Evolutionary conservation across 2,113 vertebrate genomes (phyloP).

Genomic region (Lophius piscatorius): DNA sequence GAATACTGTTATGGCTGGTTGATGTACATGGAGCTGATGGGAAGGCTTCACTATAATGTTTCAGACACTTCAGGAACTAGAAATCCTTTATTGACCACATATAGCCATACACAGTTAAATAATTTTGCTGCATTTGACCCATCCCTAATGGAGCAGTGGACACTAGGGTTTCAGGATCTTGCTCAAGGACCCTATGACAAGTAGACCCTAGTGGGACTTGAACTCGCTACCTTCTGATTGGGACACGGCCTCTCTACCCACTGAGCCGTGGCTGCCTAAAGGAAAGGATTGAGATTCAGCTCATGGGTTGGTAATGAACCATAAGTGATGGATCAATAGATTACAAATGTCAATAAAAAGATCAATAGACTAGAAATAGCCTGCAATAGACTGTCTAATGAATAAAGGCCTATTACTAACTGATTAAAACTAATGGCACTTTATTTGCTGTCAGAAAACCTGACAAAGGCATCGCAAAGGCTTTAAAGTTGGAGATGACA

Average conservation of each 20-base stretch:
- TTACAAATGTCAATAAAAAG: no score
- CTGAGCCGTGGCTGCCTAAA: no score
- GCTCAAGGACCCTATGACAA: no score
- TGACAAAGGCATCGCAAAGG: not conserved
- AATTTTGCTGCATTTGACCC: no score
- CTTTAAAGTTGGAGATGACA: conserved; percentile 28
- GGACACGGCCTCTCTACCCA: no score
- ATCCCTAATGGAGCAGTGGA: no score
- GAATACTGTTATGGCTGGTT: no score
- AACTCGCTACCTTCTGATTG: no score
- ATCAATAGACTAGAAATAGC: conserved; percentile 19
- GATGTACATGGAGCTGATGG: not conserved
- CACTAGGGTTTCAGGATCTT: no score
- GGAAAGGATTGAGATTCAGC: conserved; percentile 65
- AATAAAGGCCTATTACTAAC: conserved; percentile 63
- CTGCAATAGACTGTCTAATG: conserved; percentile 60
- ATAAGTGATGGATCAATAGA: conserved; percentile 45
- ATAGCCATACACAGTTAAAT: no score
- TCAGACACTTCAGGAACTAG: conserved; percentile 38
- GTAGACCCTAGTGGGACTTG: no score
- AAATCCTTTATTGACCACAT: no score
- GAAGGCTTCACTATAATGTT: conserved; percentile 28
- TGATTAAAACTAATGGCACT: conserved; percentile 66
- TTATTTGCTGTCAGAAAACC: conserved; percentile 42
- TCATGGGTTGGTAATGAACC: conserved; percentile 47